Evolutionary conservation across 1,140 invertebrate genomes (phyloP).

Genomic region (Neuroterus valhalla): DNA sequence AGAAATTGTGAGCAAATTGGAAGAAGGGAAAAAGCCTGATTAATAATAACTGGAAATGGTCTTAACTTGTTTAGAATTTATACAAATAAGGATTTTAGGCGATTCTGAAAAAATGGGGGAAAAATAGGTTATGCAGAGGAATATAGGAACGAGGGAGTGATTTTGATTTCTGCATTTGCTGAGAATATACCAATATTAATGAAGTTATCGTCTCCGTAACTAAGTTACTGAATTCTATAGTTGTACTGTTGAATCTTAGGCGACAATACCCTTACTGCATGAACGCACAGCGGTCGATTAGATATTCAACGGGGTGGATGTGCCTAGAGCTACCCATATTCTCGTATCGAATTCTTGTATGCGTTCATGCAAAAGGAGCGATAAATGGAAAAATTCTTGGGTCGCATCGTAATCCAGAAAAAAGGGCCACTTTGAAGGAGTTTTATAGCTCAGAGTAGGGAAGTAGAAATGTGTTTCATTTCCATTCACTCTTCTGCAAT

Average conservation of each 20-base stretch:
- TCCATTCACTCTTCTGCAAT: constrained; percentile 8
- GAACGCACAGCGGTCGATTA: constrained; percentile 61
- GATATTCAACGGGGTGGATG: constrained; percentile 61
- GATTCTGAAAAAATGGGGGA: no score
- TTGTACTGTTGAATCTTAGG: constrained; percentile 8
- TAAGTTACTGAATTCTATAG: constrained; percentile 18
- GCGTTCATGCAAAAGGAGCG: constrained; percentile 71
- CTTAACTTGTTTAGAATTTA: no score
- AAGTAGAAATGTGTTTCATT: constrained; percentile 40
- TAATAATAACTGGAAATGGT: no score
- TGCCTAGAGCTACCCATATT: constrained; percentile 62
- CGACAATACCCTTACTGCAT: constrained; percentile 40
- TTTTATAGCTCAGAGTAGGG: constrained; percentile 23
- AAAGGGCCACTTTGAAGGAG: constrained; percentile 59
- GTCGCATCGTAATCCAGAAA: constrained; percentile 70
- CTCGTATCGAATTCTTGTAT: constrained; percentile 70
- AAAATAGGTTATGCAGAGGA: no score
- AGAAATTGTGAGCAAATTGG: no score
- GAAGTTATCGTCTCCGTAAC: constrained; percentile 1
- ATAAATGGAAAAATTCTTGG: constrained; percentile 76
- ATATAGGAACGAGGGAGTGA: no score
- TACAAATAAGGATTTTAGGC: no score
- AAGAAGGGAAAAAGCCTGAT: no score
- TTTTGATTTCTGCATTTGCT: background rate
- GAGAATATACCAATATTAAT: constrained; percentile 14